These are phyloP conservation scores for Sebastes vulpes DNA, from an alignment of 2,797 vertebrate genomes.

Conservation along the genomic window DNA sequence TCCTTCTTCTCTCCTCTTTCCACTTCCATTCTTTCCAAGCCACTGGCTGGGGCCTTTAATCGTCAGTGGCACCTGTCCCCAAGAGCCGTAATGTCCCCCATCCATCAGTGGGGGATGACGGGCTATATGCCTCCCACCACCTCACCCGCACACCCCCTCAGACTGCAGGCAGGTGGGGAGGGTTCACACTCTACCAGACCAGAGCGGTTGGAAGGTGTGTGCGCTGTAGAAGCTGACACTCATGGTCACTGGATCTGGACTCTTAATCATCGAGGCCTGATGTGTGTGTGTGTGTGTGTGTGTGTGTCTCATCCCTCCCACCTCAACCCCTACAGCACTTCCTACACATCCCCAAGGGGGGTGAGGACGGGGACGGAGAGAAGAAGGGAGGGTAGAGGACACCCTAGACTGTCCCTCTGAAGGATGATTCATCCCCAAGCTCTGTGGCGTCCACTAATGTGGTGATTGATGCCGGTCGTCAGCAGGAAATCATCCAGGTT, in stretches of 20 bases:
- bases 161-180: conserved; percentile 50
- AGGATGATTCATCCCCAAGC: conserved; percentile 43
- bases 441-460: conserved; percentile 42
- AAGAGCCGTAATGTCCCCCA: conserved; percentile 82
- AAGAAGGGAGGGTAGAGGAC: conserved; percentile 51
- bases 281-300: conserved; percentile 46
- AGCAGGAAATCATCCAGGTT: conserved; percentile 9
- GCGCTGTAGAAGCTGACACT: conserved; percentile 56
- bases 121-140: conserved; percentile 39
- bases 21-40: conserved; percentile 81
- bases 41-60: conserved; percentile 84
- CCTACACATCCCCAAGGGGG: conserved; percentile 18
- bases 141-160: background rate
- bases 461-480: conserved; percentile 49
- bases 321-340: conserved; percentile 30
- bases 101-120: conserved; percentile 82
- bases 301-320: conserved; percentile 11
- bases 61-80: conserved; percentile 85
- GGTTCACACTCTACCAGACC: conserved; percentile 65
- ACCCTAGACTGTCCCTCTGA: conserved; percentile 36
- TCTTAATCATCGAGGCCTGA: conserved; percentile 69
- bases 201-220: conserved; percentile 35
- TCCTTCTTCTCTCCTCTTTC: conserved; percentile 65
- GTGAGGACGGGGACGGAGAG: background rate
- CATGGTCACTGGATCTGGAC: conserved; percentile 67